Evolutionary conservation across 2,888 invertebrate genomes (phyloP).

Genomic region (Macaria liturata): DNA sequence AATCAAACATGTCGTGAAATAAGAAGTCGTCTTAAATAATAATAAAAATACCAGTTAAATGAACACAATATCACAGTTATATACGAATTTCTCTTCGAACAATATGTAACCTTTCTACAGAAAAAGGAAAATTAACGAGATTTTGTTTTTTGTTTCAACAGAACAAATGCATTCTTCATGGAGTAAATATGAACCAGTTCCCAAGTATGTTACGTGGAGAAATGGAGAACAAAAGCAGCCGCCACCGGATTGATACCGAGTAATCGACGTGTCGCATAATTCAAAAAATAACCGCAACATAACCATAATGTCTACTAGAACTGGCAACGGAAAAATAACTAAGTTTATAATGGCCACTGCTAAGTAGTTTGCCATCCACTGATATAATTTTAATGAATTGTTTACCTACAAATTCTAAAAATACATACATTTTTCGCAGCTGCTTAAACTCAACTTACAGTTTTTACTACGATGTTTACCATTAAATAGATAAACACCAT

Average conservation of each 20-base stretch:
- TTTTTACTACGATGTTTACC: conserved; percentile 9
- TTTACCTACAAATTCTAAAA: conserved; percentile 3
- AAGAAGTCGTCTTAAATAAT: too few relatives aligned
- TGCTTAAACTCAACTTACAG: too few relatives aligned
- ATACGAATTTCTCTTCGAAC: too few relatives aligned
- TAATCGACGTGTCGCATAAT: conserved; percentile 67
- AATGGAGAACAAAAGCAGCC: conserved; percentile 43
- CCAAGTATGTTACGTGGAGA: conserved; percentile 5
- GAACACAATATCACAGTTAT: too few relatives aligned
- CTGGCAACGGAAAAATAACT: conserved; percentile 3
- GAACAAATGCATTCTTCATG: too few relatives aligned
- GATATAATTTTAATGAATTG: too few relatives aligned
- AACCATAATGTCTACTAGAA: conserved; percentile 47
- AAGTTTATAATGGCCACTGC: too few relatives aligned
- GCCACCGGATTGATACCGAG: conserved; percentile 60
- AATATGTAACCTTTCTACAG: too few relatives aligned
- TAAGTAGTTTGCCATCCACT: too few relatives aligned
- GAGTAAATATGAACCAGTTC: conserved; percentile 4
- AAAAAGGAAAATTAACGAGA: too few relatives aligned
- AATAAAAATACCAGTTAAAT: too few relatives aligned
- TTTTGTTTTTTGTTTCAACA: too few relatives aligned
- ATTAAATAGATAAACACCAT: background rate
- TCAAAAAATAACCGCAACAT: conserved; percentile 51
- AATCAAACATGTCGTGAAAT: background rate
- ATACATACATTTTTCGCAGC: background rate